Evolutionary conservation across 2,113 vertebrate species (phyloP).

Genomic region (Telmatochromis sp.): DNA sequence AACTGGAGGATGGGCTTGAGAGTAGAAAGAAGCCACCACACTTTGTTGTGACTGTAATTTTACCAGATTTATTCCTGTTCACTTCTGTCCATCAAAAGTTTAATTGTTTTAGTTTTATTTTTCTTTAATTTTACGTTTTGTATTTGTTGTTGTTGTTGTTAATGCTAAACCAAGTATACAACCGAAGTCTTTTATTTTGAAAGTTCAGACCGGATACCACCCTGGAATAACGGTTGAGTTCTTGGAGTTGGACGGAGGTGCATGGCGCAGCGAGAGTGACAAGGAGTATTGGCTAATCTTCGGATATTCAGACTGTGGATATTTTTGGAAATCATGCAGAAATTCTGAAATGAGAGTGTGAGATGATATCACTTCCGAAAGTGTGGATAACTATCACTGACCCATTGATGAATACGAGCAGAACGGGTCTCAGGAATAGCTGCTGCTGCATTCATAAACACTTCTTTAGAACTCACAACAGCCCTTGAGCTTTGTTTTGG

Average conservation of each 20-base stretch:
- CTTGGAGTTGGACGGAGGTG: background rate
- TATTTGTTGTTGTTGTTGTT: background rate
- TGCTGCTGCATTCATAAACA: conserved; percentile 83
- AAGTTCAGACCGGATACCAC: background rate
- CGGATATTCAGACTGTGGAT: conserved; percentile 29
- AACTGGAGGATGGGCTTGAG: background rate
- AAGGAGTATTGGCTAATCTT: conserved; percentile 4
- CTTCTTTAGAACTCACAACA: conserved; percentile 88
- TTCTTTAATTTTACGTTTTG: background rate
- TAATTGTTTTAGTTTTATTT: background rate
- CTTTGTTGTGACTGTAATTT: background rate
- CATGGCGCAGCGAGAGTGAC: conserved; percentile 61
- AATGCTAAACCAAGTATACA: background rate
- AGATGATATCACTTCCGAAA: conserved; percentile 76
- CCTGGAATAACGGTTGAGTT: rapidly evolving
- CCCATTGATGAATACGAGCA: conserved; percentile 69
- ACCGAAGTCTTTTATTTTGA: conserved; percentile 3
- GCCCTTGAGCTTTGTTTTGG: conserved; percentile 68
- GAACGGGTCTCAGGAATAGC: conserved; percentile 65
- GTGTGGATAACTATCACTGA: conserved; percentile 67
- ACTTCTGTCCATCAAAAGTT: rapidly evolving
- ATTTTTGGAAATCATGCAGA: conserved; percentile 50
- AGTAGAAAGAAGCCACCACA: background rate
- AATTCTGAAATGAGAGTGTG: conserved; percentile 78
- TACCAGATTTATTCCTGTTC: background rate